phyloP scores from a whole-genome alignment of 2,113 vertebrate species.

The Baryphthengus martii region DNA sequence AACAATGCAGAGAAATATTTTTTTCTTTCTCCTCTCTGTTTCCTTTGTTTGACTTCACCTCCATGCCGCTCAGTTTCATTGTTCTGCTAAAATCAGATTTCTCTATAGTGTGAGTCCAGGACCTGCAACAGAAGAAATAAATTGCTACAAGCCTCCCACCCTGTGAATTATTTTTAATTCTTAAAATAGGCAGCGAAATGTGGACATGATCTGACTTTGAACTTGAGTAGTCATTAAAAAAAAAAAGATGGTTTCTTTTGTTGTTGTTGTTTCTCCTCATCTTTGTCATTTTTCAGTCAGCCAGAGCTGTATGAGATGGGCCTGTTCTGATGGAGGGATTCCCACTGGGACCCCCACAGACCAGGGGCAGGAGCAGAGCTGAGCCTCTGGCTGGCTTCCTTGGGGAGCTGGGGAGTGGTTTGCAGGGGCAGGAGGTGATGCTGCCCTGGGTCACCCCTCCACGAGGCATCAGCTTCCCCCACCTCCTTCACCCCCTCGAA shows the following conservation, averaged over 20 bases:
- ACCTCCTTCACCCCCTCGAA: not conserved
- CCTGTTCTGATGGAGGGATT: not conserved
- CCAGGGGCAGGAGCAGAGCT: not conserved
- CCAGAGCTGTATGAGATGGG: not conserved
- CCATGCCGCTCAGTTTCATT: not conserved
- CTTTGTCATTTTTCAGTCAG: not conserved
- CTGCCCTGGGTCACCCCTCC: not conserved
- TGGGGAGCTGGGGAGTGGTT: not conserved
- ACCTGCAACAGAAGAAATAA: not conserved
- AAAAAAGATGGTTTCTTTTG: not conserved
- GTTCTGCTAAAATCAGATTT: conserved; percentile 20
- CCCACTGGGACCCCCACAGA: accelerated
- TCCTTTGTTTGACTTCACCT: conserved; percentile 49
- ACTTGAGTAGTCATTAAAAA: not conserved
- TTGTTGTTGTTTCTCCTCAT: not conserved
- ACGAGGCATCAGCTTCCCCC: not conserved
- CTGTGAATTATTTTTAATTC: not conserved
- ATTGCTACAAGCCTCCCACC: not conserved
- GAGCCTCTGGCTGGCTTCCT: not conserved
- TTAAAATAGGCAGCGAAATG: not conserved
- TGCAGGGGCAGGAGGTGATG: not conserved
- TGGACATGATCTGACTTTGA: not conserved
- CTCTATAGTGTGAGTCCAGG: not conserved
- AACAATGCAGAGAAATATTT: conserved; percentile 13
- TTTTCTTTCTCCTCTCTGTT: not conserved